phyloP scores from a whole-genome alignment of 2,888 invertebrate genomes.

The Dryomyza anilis region DNA sequence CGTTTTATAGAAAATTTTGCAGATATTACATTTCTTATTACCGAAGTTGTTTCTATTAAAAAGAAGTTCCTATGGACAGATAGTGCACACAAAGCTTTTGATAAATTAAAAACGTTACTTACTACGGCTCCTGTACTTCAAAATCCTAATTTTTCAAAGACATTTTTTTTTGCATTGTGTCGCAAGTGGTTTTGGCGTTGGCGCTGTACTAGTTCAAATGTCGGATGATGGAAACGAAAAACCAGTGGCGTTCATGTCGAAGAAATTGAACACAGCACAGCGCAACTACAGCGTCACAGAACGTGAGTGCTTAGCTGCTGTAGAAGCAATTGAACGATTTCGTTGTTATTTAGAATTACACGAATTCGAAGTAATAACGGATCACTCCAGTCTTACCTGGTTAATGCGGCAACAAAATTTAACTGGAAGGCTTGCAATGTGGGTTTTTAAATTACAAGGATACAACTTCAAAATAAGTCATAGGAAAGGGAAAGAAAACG shows the following conservation, averaged over 20 bases:
- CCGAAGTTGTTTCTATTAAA: constrained; percentile 14
- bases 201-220: constrained; percentile 24
- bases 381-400: constrained; percentile 20
- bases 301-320: too few species aligned
- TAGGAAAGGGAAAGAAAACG: background rate
- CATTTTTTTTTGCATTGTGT: constrained; percentile 27
- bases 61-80: background rate
- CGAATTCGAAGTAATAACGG: too few species aligned
- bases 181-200: constrained; percentile 20
- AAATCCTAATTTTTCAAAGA: constrained; percentile 10
- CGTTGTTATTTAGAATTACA: too few species aligned
- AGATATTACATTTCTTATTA: constrained; percentile 32
- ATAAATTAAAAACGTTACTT: background rate
- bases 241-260: too few species aligned
- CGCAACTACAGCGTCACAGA: too few species aligned
- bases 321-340: too few species aligned
- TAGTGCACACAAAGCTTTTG: too few species aligned
- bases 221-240: background rate
- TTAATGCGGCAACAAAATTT: constrained; percentile 7
- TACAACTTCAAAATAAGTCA: background rate
- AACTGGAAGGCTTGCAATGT: too few species aligned
- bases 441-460: too few species aligned
- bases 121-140: background rate
- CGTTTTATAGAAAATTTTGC: constrained; percentile 36
- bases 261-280: too few species aligned